Evolutionary conservation across 2,113 vertebrate species (phyloP).

Genomic region (Clarias batrachus): DNA sequence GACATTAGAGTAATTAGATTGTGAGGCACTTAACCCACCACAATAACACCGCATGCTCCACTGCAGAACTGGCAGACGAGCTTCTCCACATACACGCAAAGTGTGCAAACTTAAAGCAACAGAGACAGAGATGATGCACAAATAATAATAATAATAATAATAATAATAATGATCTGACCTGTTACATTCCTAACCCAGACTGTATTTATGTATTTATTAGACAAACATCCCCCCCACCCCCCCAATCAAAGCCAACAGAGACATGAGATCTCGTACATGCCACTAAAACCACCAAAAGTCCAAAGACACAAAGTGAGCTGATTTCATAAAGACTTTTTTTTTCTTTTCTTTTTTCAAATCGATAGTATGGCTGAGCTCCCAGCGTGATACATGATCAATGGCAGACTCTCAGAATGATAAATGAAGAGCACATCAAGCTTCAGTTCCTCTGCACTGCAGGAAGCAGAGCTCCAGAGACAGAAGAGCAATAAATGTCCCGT

Average conservation of each 20-base stretch:
- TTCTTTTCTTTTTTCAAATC: conserved; percentile 53
- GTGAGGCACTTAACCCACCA: conserved; percentile 63
- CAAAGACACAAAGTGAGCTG: conserved; percentile 17
- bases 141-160: background rate
- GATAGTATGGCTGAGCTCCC: conserved; percentile 50
- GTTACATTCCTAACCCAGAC: background rate
- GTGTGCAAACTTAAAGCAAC: conserved; percentile 44
- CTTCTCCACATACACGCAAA: conserved; percentile 18
- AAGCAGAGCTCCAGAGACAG: conserved; percentile 44
- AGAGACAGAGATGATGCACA: conserved; percentile 2
- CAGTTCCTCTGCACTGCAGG: conserved; percentile 14
- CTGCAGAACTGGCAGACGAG: conserved; percentile 59
- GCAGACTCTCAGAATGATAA: conserved; percentile 64
- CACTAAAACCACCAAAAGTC: conserved; percentile 7
- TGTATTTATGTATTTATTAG: background rate
- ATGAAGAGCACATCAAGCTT: conserved; percentile 57
- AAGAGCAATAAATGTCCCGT: conserved; percentile 41
- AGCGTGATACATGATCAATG: conserved; percentile 65
- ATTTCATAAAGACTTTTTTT: conserved; percentile 56
- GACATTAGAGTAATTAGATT: conserved; percentile 74
- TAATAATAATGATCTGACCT: background rate
- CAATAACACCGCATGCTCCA: conserved; percentile 55
- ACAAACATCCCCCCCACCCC: background rate
- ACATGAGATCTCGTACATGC: background rate
- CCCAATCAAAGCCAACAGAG: background rate